Evolutionary conservation across 2,888 invertebrate species (phyloP), one percentile per base, ranked within the genome.

Genomic region (Coelopa pilipes): DNA sequence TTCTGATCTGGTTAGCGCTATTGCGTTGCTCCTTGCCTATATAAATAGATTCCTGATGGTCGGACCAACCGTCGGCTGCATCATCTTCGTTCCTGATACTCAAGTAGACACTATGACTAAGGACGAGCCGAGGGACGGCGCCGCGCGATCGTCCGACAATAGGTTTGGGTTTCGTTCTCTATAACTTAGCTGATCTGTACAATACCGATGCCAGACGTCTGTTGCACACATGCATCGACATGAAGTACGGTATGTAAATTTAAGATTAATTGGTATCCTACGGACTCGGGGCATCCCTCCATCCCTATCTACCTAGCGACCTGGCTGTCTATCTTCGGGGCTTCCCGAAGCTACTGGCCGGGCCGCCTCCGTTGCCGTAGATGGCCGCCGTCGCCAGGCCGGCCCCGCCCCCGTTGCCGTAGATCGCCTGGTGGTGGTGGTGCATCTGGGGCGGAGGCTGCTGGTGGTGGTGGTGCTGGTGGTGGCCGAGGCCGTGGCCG

Each of bases 251-350:
- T 55, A 49, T 72, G 49, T 57, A 60, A 53, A 19, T 46, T 47
- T 70, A 57, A 53, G 65, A 46, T 74, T 67, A 57, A 73, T 72
- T 70, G 45, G 49, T 62, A 66, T 69, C 65, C 68, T 17, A 47
- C 17, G 70, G 45, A 34, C 34, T 62, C 12, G 7, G 19, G 7
- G 13, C 13, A 11, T 19, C 17, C 7, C 11, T 59, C 13, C 3
- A 59, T 13, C 10, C 17, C 55, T 19, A 13, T n/a, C n/a, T n/a
- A n/a, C n/a, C n/a, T n/a, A n/a, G n/a, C n/a, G n/a, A n/a, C n/a
- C n/a, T n/a, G n/a, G n/a, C n/a, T 45, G 78, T 76, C 81, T 87
- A 88, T 87, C 88, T 87, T 77, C 88, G 81, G 13, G 85, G 87
- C 68, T 87, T 88, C 72, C 87, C 87, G 72, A 86, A 87, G 73